Evolutionary conservation across 2,797 vertebrate genomes (phyloP).

Genomic region (Sandelia bainsii): DNA sequence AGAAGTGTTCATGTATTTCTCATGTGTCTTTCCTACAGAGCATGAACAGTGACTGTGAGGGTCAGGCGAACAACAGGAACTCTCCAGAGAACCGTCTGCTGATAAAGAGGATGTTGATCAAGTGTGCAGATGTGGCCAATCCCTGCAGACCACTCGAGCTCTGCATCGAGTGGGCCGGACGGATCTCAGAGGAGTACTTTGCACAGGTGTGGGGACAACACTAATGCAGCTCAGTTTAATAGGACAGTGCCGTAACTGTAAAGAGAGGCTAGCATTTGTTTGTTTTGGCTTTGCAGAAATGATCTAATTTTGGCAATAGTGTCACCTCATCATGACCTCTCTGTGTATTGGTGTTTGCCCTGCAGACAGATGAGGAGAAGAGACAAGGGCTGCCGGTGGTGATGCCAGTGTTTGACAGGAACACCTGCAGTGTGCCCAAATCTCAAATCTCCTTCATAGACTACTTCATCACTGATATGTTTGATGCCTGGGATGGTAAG

Average conservation of each 20-base stretch:
- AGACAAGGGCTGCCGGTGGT: conserved; percentile 91
- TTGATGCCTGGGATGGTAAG: conserved; percentile 98
- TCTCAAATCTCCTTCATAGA: conserved; percentile 98
- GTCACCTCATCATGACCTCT: conserved; percentile 14
- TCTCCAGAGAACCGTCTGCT: conserved; percentile 94
- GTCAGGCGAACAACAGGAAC: conserved; percentile 87
- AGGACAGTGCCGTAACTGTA: too few relatives aligned
- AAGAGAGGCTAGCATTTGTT: too few relatives aligned
- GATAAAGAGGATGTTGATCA: conserved; percentile 96
- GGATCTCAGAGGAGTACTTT: conserved; percentile 98
- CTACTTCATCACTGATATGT: conserved; percentile 98
- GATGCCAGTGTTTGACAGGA: conserved; percentile 97
- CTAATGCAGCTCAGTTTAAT: neutral
- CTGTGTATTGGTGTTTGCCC: conserved; percentile 37
- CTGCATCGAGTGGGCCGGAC: conserved; percentile 95
- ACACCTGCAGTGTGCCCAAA: conserved; percentile 96
- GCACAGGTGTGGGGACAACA: conserved; percentile 87
- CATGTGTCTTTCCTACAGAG: conserved; percentile 68
- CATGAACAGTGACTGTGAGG: conserved; percentile 79
- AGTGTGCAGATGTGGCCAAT: conserved; percentile 97
- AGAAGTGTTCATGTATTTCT: neutral
- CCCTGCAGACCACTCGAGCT: conserved; percentile 93
- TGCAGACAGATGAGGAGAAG: conserved; percentile 97
- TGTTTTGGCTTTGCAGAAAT: neutral
- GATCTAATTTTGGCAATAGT: neutral